Percentiles rank a stretch among this genome's conserved stretches.
phyloP scores from a whole-genome alignment of 2,888 invertebrate genomes.

The Pseudanteris insignis region DNA sequence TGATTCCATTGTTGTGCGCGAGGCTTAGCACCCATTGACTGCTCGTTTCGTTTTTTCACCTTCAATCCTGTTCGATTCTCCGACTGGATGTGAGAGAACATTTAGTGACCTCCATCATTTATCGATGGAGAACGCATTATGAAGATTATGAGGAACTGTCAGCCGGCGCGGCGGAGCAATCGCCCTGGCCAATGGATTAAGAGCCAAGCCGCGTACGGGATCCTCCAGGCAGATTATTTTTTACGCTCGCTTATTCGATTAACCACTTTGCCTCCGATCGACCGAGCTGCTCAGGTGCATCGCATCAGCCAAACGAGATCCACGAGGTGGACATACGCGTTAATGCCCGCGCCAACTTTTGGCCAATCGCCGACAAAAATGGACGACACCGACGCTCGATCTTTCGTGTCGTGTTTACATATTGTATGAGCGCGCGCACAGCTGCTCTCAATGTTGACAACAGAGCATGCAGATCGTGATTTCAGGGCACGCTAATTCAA shows the following conservation, averaged over 20 bases:
- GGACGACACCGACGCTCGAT: no score
- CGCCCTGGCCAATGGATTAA: slow-evolving; percentile 42
- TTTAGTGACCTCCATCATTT: slow-evolving; percentile 41
- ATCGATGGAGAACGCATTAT: slow-evolving; percentile 47
- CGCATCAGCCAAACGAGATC: slow-evolving; percentile 28
- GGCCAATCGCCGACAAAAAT: neutral
- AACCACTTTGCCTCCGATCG: slow-evolving; percentile 46
- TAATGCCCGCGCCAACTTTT: slow-evolving; percentile 27
- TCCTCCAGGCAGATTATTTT: slow-evolving; percentile 47
- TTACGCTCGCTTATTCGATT: slow-evolving; percentile 47
- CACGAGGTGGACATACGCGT: slow-evolving; percentile 13
- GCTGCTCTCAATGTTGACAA: no score
- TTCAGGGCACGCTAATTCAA: slow-evolving; percentile 25
- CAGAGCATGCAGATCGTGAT: no score
- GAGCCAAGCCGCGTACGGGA: slow-evolving; percentile 46
- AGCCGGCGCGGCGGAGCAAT: slow-evolving; percentile 34
- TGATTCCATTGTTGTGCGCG: slow-evolving; percentile 18
- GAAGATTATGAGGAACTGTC: slow-evolving; percentile 48
- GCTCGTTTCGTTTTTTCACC: slow-evolving; percentile 21
- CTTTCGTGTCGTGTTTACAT: slow-evolving; percentile 43
- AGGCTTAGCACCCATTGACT: slow-evolving; percentile 30
- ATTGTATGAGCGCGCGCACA: slow-evolving; percentile 17
- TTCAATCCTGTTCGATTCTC: slow-evolving; percentile 18
- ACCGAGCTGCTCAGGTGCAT: slow-evolving; percentile 30
- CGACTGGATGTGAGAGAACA: slow-evolving; percentile 26